Evolutionary conservation across 1,140 invertebrate species (phyloP).

Genomic region (Brachionus rotundiformis): DNA sequence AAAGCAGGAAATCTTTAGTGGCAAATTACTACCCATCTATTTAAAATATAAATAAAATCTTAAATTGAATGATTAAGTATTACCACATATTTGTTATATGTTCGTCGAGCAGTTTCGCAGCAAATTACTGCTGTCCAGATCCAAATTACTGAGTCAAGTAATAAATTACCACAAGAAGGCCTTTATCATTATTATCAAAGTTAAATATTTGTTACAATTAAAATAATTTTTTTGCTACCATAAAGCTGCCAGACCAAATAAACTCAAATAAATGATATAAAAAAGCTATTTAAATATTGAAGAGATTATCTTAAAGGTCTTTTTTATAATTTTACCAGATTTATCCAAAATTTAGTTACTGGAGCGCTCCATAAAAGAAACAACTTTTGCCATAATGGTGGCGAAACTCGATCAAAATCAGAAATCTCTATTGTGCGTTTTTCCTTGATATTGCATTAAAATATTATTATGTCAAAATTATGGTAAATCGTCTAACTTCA

Average conservation of each 20-base stretch:
- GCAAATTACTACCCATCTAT: conserved; percentile 51
- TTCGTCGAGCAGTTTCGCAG: conserved; percentile 23
- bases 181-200: no score
- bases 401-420: neutral
- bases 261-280: conserved; percentile 35
- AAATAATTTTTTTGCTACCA: no score
- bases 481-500: neutral
- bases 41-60: neutral
- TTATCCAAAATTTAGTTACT: conserved; percentile 63
- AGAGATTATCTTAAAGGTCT: neutral
- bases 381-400: conserved; percentile 56
- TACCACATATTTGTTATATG: conserved; percentile 45
- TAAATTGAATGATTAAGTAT: neutral
- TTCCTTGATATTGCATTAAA: no score
- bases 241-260: conserved; percentile 6
- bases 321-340: conserved; percentile 55
- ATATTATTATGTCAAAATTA: no score
- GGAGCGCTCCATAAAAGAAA: conserved; percentile 61
- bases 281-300: neutral
- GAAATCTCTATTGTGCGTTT: neutral
- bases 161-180: conserved; percentile 63
- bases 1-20: conserved; percentile 53
- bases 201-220: no score
- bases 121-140: conserved; percentile 57
- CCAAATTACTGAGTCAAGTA: conserved; percentile 60